Percentiles rank a stretch among this genome's conserved stretches.
Conservation (phyloP, 2,113 vertebrate species). For the Oncorhynchus kisutch region DNA sequence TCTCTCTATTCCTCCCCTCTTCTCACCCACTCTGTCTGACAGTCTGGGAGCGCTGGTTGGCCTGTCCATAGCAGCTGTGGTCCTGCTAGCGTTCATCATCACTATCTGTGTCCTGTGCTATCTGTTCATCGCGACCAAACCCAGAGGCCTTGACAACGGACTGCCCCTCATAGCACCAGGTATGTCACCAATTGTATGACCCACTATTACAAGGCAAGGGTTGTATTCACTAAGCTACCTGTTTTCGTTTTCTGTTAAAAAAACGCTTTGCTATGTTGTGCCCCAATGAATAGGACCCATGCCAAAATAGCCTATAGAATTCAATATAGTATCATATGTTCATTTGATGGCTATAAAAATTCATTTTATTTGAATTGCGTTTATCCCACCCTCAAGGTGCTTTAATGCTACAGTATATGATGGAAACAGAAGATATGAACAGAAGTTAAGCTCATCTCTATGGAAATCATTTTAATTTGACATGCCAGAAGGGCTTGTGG, state of each 20-base stretch:
- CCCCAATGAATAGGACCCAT: not conserved
- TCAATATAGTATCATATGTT: not conserved
- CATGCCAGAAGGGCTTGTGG: no score
- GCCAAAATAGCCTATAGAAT: no score
- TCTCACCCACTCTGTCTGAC: conserved; percentile 26
- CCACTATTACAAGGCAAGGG: not conserved
- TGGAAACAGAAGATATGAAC: no score
- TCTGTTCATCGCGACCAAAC: conserved; percentile 88
- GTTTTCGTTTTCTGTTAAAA: no score
- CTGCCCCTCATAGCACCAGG: conserved; percentile 80
- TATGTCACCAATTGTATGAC: conserved; percentile 49
- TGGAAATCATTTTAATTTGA: no score
- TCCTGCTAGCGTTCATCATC: conserved; percentile 87
- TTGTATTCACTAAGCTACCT: no score
- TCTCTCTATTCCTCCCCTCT: no score
- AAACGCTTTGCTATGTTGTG: no score
- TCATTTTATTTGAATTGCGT: no score
- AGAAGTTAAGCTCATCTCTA: no score
- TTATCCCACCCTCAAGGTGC: no score
- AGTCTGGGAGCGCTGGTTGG: conserved; percentile 87
- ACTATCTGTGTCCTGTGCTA: conserved; percentile 89
- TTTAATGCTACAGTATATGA: no score
- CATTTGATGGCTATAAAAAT: not conserved
- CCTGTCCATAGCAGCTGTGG: conserved; percentile 85
- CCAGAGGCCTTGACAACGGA: conserved; percentile 82